A percentile compares a stretch with the other conserved stretches of the same genome.
These are phyloP conservation scores for Diaprepes abbreviatus DNA, from an alignment of 2,888 invertebrate species.

Conservation along the genomic window DNA sequence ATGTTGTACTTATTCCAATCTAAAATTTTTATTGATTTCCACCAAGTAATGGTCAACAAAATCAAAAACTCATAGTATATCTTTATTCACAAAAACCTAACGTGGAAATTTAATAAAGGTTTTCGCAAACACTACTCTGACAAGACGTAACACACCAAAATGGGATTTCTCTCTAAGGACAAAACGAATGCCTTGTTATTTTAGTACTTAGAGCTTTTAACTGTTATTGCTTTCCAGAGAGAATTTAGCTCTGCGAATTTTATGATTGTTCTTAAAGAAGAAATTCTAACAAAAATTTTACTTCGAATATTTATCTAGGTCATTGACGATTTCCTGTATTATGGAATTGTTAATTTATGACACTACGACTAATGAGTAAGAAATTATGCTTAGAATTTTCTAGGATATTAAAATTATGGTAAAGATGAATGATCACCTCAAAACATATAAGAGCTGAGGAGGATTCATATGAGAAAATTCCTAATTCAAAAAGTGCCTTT, in stretches of 20 bases:
- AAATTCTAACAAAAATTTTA: background rate
- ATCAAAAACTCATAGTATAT: too few relatives aligned
- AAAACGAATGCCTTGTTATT: conserved; percentile 39
- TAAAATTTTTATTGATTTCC: too few relatives aligned
- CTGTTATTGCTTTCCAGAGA: conserved; percentile 45
- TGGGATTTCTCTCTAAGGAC: conserved; percentile 40
- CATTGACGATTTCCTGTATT: background rate
- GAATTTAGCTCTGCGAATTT: conserved; percentile 36
- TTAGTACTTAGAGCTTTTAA: conserved; percentile 43
- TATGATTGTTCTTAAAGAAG: conserved; percentile 39
- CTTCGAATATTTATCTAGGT: conserved; percentile 18
- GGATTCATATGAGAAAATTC: too few relatives aligned
- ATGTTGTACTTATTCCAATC: too few relatives aligned
- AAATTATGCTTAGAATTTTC: too few relatives aligned
- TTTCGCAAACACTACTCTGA: conserved; percentile 50
- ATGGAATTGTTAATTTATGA: background rate
- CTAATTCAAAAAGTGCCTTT: too few relatives aligned
- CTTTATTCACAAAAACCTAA: conserved; percentile 32
- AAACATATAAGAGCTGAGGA: too few relatives aligned
- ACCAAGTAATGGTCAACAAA: too few relatives aligned
- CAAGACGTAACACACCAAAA: conserved; percentile 48
- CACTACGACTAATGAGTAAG: too few relatives aligned
- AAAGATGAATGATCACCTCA: too few relatives aligned
- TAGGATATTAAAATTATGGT: too few relatives aligned
- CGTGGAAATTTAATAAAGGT: conserved; percentile 54